Base-by-base conservation (phyloP, 2,888 invertebrate genomes). In the Mythimna albipuncta region DNA sequence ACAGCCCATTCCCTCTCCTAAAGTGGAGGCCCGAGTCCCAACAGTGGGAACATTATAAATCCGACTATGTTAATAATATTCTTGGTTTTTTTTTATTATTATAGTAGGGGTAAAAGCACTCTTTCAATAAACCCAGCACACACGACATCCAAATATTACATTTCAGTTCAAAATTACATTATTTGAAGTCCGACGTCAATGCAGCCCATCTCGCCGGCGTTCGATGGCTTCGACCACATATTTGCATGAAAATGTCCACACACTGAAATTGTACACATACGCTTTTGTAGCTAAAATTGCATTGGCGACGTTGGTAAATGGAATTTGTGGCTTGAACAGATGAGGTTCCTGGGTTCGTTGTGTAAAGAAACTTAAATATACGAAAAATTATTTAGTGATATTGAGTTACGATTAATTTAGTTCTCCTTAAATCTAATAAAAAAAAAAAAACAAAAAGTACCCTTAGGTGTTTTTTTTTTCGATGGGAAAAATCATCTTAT, bases 221-320 rank as follows among this genome's bases (percentile, higher is more conserved):
- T 74, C 72, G 6, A 79, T 79, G 32, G 44, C 68, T 58, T 50
- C 57, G n/a, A 58, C 73, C 83, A 11, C 72, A 69, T 69, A 80
- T 80, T 82, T 78, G 66, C 80, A 82, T 80, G 79, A 79, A 62
- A 82, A 70, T 77, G 79, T 72, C 32, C 66, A 54, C 72, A 54
- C 69, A 44, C 5, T 47, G 11, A 35, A 41, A 47, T 16, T 32
- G 26, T 58, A 38, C 52, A 54, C 54, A 35, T 2, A 71, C n/a
- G 69, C 62, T 64, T 72, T 64, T 82, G 68, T 59, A 59, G 35
- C 26, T 35, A 4, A 65, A 59, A 82, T 82, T 77, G 58, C 21
- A 2, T 68, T 38, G 3, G 47, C 11, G 55, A 55, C 44, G 35
- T 26, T 16, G 6, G 41, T 50, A 50, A 57, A 57, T 77, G 61